phyloP scores from a whole-genome alignment of 2,113 vertebrate genomes.

The Bagarius yarrelli region DNA sequence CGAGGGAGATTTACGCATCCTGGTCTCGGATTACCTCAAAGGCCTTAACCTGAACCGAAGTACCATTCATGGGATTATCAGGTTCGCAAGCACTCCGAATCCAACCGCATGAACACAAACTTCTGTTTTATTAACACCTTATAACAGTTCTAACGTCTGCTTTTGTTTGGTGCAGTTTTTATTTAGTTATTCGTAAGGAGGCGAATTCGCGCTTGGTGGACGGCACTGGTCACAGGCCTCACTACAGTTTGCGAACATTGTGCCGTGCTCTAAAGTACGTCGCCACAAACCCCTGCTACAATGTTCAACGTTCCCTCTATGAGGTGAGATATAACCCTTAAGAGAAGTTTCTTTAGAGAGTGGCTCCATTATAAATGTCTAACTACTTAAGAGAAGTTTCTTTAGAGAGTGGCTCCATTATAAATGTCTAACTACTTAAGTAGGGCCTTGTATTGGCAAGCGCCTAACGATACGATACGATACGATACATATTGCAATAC shows the following conservation, averaged over 20 bases:
- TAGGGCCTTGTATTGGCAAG: too few species aligned
- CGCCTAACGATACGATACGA: too few species aligned
- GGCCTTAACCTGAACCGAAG: constrained; percentile 79
- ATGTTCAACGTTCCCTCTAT: constrained; percentile 86
- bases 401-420: too few species aligned
- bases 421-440: too few species aligned
- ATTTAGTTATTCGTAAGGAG: constrained; percentile 82
- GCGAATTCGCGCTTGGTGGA: constrained; percentile 79
- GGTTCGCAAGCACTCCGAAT: constrained; percentile 65
- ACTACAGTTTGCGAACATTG: constrained; percentile 92
- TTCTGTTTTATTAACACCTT: neutral
- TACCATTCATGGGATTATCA: constrained; percentile 87
- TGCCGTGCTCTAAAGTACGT: constrained; percentile 89
- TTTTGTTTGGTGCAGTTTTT: constrained; percentile 76
- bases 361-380: too few species aligned
- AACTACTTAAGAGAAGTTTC: too few species aligned
- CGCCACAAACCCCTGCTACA: constrained; percentile 82
- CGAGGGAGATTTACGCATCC: constrained; percentile 85
- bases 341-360: too few species aligned
- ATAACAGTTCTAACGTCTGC: neutral
- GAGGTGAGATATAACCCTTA: constrained; percentile 73
- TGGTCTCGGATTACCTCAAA: constrained; percentile 89
- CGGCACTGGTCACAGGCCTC: constrained; percentile 88
- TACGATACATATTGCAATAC: too few species aligned
- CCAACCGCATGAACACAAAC: neutral